Percentiles rank a stretch among this genome's conserved stretches.
Conservation (phyloP, 2,888 invertebrate genomes). For the Drosophila yooni region DNA sequence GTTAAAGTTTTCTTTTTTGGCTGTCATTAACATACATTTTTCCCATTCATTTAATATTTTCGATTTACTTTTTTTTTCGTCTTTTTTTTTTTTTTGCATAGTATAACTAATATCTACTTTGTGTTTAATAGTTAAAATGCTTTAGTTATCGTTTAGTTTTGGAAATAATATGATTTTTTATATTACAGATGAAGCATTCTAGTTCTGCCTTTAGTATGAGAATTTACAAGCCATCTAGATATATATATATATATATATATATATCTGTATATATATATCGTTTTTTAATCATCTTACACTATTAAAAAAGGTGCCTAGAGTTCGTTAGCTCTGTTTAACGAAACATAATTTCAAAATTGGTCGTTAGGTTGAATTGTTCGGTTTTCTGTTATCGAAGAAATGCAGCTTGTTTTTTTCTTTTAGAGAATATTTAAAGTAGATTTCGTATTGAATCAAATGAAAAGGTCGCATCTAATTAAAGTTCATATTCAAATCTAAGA, state of each 20-base stretch:
- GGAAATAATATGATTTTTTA: slow-evolving; percentile 66
- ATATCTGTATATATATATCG: slow-evolving; percentile 34
- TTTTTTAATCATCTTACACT: slow-evolving; percentile 26
- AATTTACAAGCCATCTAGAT: slow-evolving; percentile 73
- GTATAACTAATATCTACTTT: slow-evolving; percentile 49
- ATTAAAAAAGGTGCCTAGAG: slow-evolving; percentile 53
- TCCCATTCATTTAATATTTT: slow-evolving; percentile 33
- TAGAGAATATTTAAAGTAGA: not conserved
- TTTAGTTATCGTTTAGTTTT: slow-evolving; percentile 44
- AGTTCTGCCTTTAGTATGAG: slow-evolving; percentile 60
- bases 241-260: slow-evolving; percentile 40
- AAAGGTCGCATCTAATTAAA: not conserved
- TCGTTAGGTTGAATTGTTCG: slow-evolving; percentile 72
- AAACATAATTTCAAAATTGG: slow-evolving; percentile 71
- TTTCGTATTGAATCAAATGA: not conserved
- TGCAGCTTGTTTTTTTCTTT: slow-evolving; percentile 6
- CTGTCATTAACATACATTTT: slow-evolving; percentile 52
- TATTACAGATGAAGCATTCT: slow-evolving; percentile 75
- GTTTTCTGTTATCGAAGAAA: slow-evolving; percentile 31
- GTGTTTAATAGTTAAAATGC: slow-evolving; percentile 69
- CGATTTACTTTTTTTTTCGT: not conserved
- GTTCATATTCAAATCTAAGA: not conserved
- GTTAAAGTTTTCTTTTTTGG: slow-evolving; percentile 40
- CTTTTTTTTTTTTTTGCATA: not conserved
- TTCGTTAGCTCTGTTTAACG: slow-evolving; percentile 25